Base-by-base conservation (phyloP, 2,797 vertebrate species). In the Mormyrus hasselquistii region DNA sequence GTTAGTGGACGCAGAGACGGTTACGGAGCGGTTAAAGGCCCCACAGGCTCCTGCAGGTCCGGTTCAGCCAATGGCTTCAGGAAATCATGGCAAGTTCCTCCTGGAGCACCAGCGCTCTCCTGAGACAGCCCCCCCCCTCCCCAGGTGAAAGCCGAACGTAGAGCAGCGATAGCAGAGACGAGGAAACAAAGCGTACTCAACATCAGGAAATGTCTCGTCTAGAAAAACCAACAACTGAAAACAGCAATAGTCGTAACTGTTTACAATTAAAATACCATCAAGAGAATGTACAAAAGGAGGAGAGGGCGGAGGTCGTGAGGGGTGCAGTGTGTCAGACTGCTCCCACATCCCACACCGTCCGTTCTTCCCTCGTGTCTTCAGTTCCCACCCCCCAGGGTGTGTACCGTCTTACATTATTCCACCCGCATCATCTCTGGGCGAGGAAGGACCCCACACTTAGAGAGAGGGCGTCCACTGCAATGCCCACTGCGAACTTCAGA, bases 191-290 rank as follows among this genome's bases (percentile, higher is more conserved):
- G 94, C 94, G 94, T 94, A 91, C 91, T 96, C 95, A 94, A 96
- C 95, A 96, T 96, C 92, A 92, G 91, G 89, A 92, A 96, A 96
- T 96, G 95, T 96, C 92, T 96, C 95, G 95, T 96, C 95, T 91
- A 92, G 95, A 93, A 85, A 88, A 91, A 92, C 91, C 91, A 92
- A 91, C 89, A 90, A 86, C 85, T 53, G 73, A 86, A 49, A 93
- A 94, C 90, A 89, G 84, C 91, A 91, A 93, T 85, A 92, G 93
- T 89, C 90, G 73, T 91, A 91, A 91, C 90, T 90, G 90, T 89
- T 91, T 90, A 91, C 91, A 93, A 89, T 89, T 91, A 88, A 85
- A 49, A 89, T 88, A 89, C 88, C 57, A 38, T 53, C 83, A 69
- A 86, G 88, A 53, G 59, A 69, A 86, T 89, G 83, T 89, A 89